Evolutionary conservation across 1,140 invertebrate genomes (phyloP).

Genomic region (Trypoxylus dichotomus): DNA sequence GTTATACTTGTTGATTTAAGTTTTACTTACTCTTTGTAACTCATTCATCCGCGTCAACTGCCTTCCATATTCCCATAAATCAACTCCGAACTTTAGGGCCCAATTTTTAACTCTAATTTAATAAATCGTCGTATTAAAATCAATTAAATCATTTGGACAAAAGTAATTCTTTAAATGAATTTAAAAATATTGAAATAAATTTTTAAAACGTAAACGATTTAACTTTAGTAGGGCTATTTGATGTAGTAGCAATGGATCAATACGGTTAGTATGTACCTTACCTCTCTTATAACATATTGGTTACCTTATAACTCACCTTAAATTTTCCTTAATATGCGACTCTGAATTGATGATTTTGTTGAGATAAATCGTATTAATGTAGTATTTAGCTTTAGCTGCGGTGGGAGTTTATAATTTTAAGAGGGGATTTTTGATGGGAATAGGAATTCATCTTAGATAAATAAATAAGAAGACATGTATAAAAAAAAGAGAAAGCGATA

Average conservation of each 20-base stretch:
- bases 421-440: too few species aligned
- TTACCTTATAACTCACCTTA: constrained; percentile 25
- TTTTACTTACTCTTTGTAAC: constrained; percentile 75
- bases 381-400: too few species aligned
- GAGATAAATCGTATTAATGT: too few species aligned
- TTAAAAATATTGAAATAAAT: background rate
- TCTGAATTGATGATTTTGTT: too few species aligned
- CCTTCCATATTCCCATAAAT: constrained; percentile 84
- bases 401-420: too few species aligned
- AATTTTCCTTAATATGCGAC: background rate
- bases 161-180: background rate
- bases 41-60: constrained; percentile 85
- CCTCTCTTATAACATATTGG: constrained; percentile 40
- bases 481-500: too few species aligned
- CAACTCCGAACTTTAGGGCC: constrained; percentile 86
- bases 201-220: background rate
- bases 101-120: constrained; percentile 80
- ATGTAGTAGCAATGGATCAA: constrained; percentile 41
- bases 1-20: constrained; percentile 3
- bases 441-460: too few species aligned
- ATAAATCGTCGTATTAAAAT: too few species aligned
- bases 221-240: background rate
- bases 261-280: constrained; percentile 35
- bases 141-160: too few species aligned
- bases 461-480: too few species aligned